Base-by-base conservation (phyloP, 2,797 vertebrate species). In the Spheniscus humboldti region DNA sequence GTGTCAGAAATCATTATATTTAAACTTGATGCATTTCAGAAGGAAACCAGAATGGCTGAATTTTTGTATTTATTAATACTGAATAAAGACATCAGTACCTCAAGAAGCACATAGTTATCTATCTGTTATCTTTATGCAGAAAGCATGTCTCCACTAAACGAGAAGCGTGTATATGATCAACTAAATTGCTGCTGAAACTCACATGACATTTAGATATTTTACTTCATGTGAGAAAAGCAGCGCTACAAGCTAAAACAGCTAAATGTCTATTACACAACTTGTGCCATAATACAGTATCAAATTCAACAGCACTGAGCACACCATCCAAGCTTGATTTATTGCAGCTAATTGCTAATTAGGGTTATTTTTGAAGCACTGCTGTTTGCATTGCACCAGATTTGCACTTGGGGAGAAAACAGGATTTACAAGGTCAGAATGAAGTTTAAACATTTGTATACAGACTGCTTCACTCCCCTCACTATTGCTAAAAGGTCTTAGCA, bases 391-490 rank as follows among this genome's bases (percentile, higher is more conserved):
- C 89, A 96, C 87, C 94, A 95, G 75, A 94, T 96, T 96, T 97
- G 94, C 96, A 96, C 91, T 91, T 87, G 77, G 92, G 93, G 91
- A 95, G 79, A 79, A 95, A 95, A 93, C 87, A 84, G 74, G 86
- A 97, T 96, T 96, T 96, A 94, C 95, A 97, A 95, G 95, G 97
- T 97, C 95, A 93, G 86, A 84, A 87, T 20, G 88, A 96, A 96
- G 95, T 96, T 96, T 96, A 95, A 97, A 97, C 95, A 91, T 97
- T 96, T 96, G 93, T 96, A 96, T 60, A 95, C 93, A 96, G 94
- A 86, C 85, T 91, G 92, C 66, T 96, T 92, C 85, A 19, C 86
- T 95, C 94, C 81, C 81, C 79, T 96, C 53, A 41, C 86, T 71
- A 92, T 28, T 80, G 88, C 95, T 86, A 50, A 96, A 94, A 96